Percentiles rank a stretch among this genome's conserved stretches.
phyloP scores from a whole-genome alignment of 2,113 vertebrate genomes.

The Alouatta palliata region DNA sequence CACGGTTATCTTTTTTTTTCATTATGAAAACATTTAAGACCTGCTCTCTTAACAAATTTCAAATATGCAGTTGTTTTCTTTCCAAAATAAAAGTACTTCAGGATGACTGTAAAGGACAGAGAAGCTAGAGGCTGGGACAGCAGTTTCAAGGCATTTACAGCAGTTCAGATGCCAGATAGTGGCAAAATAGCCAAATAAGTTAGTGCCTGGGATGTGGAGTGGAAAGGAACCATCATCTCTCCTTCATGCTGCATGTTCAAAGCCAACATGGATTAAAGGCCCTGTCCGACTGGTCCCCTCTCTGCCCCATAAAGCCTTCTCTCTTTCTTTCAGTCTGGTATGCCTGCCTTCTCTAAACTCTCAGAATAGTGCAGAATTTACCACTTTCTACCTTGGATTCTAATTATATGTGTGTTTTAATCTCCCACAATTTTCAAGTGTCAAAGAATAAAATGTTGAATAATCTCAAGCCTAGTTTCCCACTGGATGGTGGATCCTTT shows the following conservation, averaged over 20 bases:
- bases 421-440: background rate
- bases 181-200: background rate
- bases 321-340: background rate
- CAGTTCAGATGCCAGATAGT: too few species aligned
- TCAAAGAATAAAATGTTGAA: background rate
- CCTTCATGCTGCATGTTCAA: background rate
- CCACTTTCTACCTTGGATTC: background rate
- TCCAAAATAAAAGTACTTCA: background rate
- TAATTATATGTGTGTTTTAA: background rate
- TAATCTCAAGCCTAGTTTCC: background rate
- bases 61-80: background rate
- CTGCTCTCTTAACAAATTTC: background rate
- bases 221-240: background rate
- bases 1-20: background rate
- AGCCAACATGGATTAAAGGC: background rate
- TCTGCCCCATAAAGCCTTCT: too few species aligned
- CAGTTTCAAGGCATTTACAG: background rate
- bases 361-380: background rate
- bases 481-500: background rate
- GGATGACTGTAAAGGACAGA: background rate
- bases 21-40: background rate
- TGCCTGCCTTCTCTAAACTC: background rate
- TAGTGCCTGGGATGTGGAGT: background rate
- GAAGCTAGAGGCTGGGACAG: background rate
- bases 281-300: accelerated